Conservation (phyloP, 2,797 vertebrate species). For the Pangasius sanitwongsei region DNA sequence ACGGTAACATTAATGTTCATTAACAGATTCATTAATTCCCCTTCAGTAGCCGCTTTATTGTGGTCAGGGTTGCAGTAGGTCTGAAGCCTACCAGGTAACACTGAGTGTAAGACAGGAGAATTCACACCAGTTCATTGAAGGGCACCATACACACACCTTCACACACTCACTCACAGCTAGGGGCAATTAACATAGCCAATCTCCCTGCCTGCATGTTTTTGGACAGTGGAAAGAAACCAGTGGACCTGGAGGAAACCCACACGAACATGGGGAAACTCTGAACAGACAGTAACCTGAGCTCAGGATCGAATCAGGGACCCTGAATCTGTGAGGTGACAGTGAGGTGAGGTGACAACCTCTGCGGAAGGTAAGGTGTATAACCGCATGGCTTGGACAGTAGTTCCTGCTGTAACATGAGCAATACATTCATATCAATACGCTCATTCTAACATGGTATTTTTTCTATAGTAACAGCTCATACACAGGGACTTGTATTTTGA, state of each 20-base stretch:
- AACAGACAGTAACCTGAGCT: background rate
- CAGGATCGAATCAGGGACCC: background rate
- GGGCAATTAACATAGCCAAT: background rate
- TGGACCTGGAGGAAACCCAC: background rate
- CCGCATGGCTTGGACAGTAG: background rate
- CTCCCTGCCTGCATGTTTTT: background rate
- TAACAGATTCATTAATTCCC: conserved; percentile 4
- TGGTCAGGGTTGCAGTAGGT: background rate
- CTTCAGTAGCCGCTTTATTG: background rate
- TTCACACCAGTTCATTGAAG: background rate
- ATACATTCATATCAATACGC: background rate
- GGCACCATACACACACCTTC: background rate
- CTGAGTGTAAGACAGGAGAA: background rate
- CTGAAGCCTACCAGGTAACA: background rate
- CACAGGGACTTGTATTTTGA: background rate
- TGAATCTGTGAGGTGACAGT: background rate
- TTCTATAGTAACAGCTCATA: background rate
- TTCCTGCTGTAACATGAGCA: background rate
- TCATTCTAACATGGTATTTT: background rate
- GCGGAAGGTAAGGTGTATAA: background rate
- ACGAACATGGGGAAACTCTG: background rate
- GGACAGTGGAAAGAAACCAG: background rate
- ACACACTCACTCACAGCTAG: background rate
- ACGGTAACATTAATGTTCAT: background rate
- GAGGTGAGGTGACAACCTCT: background rate